Conservation (phyloP, 2,888 invertebrate genomes). For the Mantis religiosa region DNA sequence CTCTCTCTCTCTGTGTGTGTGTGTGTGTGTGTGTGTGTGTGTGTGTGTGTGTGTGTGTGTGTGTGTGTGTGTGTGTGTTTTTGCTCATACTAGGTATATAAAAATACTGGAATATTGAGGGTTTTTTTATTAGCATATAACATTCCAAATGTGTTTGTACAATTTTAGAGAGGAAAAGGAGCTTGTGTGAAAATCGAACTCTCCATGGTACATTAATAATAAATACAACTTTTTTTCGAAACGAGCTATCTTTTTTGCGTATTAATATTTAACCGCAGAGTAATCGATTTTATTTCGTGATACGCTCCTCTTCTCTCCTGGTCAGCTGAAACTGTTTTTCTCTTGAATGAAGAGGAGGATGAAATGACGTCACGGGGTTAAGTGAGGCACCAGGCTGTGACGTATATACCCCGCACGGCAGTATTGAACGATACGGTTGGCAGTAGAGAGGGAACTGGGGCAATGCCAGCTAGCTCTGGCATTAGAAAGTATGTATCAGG, state of each 20-base stretch:
- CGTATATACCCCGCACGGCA: not conserved
- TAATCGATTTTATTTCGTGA: not conserved
- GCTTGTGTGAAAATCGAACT: too few relatives aligned
- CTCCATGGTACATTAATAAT: too few relatives aligned
- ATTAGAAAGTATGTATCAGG: not conserved
- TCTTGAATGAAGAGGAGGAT: constrained; percentile 9
- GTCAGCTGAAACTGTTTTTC: constrained; percentile 5
- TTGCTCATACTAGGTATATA: too few relatives aligned
- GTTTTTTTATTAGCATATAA: too few relatives aligned
- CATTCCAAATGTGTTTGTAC: too few relatives aligned
- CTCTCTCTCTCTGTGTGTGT: too few relatives aligned
- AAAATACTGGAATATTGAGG: too few relatives aligned
- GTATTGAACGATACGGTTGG: not conserved
- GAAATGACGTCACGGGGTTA: constrained; percentile 13
- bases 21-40: too few relatives aligned
- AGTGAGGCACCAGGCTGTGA: not conserved
- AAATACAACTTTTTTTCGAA: too few relatives aligned
- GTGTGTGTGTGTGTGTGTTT: too few relatives aligned
- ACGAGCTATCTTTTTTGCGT: not conserved
- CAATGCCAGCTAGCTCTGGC: not conserved
- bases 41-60: too few relatives aligned
- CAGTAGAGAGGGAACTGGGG: not conserved
- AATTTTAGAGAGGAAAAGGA: too few relatives aligned
- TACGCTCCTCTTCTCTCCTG: not conserved
- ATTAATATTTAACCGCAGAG: not conserved